phyloP scores from a whole-genome alignment of 2,797 vertebrate genomes.

The Falco cherrug region DNA sequence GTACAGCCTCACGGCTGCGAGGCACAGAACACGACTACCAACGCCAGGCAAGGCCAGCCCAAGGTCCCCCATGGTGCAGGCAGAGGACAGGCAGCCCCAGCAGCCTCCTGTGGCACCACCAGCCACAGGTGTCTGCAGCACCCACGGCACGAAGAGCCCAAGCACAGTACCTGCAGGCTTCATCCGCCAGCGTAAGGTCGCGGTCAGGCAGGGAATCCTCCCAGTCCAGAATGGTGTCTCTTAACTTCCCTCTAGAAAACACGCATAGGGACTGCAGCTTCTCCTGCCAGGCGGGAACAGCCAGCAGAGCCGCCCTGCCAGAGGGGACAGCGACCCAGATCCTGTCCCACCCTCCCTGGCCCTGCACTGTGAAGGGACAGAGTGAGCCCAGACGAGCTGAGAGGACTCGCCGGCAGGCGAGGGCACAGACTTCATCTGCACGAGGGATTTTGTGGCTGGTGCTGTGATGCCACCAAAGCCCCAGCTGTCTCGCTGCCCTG shows the following conservation, averaged over 20 bases:
- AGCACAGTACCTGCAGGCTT: slow-evolving; percentile 86
- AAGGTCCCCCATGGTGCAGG: accelerated
- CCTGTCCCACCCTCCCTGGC: neutral
- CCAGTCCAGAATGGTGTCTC: slow-evolving; percentile 97
- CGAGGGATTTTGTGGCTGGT: neutral
- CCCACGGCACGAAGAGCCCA: accelerated
- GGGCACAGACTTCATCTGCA: neutral
- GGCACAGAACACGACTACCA: accelerated
- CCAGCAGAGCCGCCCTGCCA: neutral
- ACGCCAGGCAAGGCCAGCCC: neutral
- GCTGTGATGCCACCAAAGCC: neutral
- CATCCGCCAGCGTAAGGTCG: slow-evolving; percentile 89
- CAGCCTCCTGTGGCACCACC: neutral
- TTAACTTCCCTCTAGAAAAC: slow-evolving; percentile 86
- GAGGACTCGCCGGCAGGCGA: accelerated
- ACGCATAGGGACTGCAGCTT: neutral
- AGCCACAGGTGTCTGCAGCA: slow-evolving; percentile 81
- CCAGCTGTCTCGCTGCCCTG: neutral
- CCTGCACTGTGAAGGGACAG: accelerated
- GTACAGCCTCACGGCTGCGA: neutral
- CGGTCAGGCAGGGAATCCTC: slow-evolving; percentile 91
- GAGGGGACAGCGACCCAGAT: neutral
- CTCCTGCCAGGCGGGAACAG: neutral
- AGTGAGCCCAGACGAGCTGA: neutral
- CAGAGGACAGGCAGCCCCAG: neutral